phyloP scores from a whole-genome alignment of 2,797 vertebrate species.

The Myotis vivesi region DNA sequence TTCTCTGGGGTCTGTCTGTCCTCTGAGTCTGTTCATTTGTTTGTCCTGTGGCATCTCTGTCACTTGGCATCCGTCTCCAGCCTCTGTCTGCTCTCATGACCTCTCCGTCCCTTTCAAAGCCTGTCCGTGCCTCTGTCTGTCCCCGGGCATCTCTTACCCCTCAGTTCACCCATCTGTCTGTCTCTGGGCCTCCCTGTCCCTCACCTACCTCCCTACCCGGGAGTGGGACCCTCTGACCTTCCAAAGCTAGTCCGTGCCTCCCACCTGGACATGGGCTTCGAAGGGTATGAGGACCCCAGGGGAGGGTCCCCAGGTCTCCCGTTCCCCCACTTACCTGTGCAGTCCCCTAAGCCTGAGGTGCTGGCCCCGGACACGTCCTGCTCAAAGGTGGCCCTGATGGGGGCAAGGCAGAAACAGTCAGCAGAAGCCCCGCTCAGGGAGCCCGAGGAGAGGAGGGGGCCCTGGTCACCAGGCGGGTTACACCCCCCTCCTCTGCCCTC shows the following conservation, averaged over 20 bases:
- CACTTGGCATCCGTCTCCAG: background rate
- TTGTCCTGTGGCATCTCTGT: background rate
- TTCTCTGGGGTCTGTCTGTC: background rate
- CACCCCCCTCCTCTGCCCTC: too few relatives aligned
- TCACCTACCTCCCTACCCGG: background rate
- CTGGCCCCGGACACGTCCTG: slow-evolving; percentile 93
- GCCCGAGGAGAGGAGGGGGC: background rate
- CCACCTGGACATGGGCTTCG: fast-evolving
- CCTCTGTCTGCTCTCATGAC: background rate
- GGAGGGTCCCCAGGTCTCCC: background rate
- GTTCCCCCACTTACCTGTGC: slow-evolving; percentile 90
- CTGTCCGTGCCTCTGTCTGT: background rate
- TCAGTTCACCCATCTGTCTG: background rate
- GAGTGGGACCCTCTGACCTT: background rate
- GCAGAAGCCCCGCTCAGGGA: background rate
- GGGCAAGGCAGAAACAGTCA: slow-evolving; percentile 5
- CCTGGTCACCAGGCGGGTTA: fast-evolving
- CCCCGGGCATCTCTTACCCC: too few relatives aligned
- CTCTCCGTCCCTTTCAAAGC: background rate
- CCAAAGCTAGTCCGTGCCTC: background rate
- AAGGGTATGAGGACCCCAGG: background rate
- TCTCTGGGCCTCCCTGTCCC: background rate
- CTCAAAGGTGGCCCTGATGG: slow-evolving; percentile 90
- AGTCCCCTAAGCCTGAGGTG: slow-evolving; percentile 94
- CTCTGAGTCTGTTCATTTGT: background rate